A percentile compares a stretch with the other conserved stretches of the same genome.
These are phyloP conservation scores for Anhinga rufa DNA, from an alignment of 2,113 vertebrate genomes.

Conservation along the genomic window DNA sequence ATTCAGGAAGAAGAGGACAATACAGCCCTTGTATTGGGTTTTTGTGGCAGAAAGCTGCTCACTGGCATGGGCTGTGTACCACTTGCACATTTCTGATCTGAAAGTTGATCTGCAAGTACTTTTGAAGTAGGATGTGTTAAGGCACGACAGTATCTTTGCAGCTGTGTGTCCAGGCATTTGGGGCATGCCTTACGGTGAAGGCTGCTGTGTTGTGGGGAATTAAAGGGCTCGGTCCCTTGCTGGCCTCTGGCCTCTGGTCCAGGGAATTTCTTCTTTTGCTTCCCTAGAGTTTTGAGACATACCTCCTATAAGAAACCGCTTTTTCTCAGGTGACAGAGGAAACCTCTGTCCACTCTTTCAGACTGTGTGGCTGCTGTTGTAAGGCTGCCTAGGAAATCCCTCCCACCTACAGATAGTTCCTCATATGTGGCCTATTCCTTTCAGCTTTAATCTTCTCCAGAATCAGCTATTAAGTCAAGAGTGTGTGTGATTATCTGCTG, in stretches of 20 bases:
- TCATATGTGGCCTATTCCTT: not conserved
- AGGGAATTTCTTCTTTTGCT: not conserved
- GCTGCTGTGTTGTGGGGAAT: not conserved
- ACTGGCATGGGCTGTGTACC: not conserved
- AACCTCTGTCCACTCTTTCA: not conserved
- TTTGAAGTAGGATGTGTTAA: not conserved
- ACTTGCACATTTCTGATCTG: not conserved
- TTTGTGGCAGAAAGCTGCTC: not conserved
- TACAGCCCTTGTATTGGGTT: not conserved
- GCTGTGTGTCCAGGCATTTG: not conserved
- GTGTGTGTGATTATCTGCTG: not conserved
- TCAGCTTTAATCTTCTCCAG: not conserved
- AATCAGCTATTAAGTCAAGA: slow-evolving; percentile 33
- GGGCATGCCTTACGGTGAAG: not conserved
- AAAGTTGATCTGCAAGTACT: not conserved
- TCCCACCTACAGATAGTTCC: not conserved
- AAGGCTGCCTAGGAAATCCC: not conserved
- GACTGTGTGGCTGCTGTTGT: not conserved
- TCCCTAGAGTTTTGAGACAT: not conserved
- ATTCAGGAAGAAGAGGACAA: not conserved
- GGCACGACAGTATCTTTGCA: not conserved
- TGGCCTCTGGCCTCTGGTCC: not conserved
- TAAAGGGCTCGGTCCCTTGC: not conserved
- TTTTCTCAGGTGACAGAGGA: not conserved
- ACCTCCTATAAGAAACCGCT: not conserved